Base-by-base conservation (phyloP, 2,113 vertebrate species). In the Alexandromys fortis region DNA sequence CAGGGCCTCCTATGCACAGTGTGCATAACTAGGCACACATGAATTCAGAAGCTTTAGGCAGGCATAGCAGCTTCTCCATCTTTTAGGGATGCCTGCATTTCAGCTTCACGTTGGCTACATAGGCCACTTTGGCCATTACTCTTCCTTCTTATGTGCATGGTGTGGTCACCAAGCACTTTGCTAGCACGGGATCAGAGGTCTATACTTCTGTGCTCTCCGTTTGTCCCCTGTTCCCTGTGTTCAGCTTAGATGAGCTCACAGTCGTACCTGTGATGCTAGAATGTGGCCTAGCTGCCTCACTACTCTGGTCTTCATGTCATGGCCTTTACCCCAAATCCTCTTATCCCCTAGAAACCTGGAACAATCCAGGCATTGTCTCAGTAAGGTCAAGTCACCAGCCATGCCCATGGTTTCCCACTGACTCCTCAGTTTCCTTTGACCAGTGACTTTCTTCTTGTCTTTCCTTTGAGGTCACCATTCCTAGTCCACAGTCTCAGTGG, bases 1-100 rank as follows among this genome's bases (percentile, higher is more conserved):
- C 11, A 1, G 1, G n/a, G 2, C 38, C 55, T 14, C 2, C 5
- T 5, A 4, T 52, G 7, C 11, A 0, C 13, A 8, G 2, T 24
- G 33, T 49, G 5, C 24, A 16, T 11, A 0, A 52, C 5, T 9
- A 2, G 19, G 13, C 61, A 35, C 14, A 38, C 26, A 6, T 4
- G 5, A 26, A 22, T 7, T 2, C 26, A 33, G 33, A 65, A 22
- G 17, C 86, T 21, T 89, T 4, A 58, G 35, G 49, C 14, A 76
- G 33, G 35, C 11, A 24, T 2, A 2, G 3, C 35, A 28, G 28
- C 4, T 30, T 52, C 82, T 79, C 16, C 28, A 35, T 10, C 55
- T 22, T 9, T 72, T 72, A 76, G 5, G 10, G 1, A 33, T 22
- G 24, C 38, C 86, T 65, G 42, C 17, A n/a, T 72, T 82, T 47